Percentiles rank a stretch among this genome's conserved stretches.
These are phyloP conservation scores for Apis florea DNA, from an alignment of 1,140 invertebrate genomes.

Conservation along the genomic window DNA sequence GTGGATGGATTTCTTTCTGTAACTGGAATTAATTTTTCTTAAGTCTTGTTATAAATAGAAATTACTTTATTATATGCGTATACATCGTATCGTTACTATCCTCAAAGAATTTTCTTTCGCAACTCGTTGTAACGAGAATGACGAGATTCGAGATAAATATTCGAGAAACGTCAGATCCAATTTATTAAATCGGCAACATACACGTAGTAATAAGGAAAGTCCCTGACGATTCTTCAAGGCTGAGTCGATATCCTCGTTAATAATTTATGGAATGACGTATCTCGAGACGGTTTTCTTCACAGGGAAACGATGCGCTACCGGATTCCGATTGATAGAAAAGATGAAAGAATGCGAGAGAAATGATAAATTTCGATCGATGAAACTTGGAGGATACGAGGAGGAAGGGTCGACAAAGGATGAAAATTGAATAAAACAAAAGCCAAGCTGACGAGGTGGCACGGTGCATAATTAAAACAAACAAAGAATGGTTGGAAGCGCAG, in stretches of 20 bases:
- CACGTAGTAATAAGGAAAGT: constrained; percentile 12
- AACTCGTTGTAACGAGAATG: not conserved
- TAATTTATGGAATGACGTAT: constrained; percentile 46
- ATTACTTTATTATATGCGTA: too few species aligned
- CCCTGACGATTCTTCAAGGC: constrained; percentile 18
- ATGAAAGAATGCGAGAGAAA: too few species aligned
- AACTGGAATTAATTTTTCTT: too few species aligned
- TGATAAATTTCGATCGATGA: not conserved
- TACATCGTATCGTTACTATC: too few species aligned
- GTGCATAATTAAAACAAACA: constrained; percentile 77
- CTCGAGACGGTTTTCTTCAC: not conserved
- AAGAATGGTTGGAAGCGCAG: constrained; percentile 65
- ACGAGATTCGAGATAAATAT: not conserved
- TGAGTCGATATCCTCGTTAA: constrained; percentile 28
- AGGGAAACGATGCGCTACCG: constrained; percentile 8
- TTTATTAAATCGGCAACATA: not conserved
- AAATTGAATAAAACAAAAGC: constrained; percentile 26
- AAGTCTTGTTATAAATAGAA: too few species aligned
- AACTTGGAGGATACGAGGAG: not conserved
- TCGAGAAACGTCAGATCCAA: not conserved
- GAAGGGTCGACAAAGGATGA: constrained; percentile 18
- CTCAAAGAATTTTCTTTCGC: not conserved
- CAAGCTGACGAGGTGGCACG: not conserved
- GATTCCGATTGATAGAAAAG: constrained; percentile 17
- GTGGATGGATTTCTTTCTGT: too few species aligned